Evolutionary conservation across 2,797 vertebrate genomes (phyloP), one percentile per base, ranked within the genome.

Genomic region (Takifugu ocellatus): DNA sequence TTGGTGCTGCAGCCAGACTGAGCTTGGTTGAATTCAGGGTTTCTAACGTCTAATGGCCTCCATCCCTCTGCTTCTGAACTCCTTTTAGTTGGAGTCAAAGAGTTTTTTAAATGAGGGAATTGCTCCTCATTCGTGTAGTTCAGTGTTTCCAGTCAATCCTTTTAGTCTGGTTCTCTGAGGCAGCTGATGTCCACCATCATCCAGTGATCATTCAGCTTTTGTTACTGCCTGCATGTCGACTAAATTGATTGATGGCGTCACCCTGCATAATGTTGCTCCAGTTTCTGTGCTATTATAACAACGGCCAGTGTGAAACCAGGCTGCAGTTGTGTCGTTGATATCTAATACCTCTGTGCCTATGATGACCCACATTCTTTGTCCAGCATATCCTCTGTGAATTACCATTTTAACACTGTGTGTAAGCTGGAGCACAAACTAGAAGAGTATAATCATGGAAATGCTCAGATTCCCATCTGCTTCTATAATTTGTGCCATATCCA

Each of bases 291-390:
- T 74, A 6, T 64, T 71, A 5, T 59, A 74, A 81, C 61, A 74
- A 81, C 61, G 68, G 59, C 55, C 43, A 39, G 62, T 54, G 51
- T 63, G 11, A 69, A 75, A 80, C 73, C 68, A 74, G 69, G 73
- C 67, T 46, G 47, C 48, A 8, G 33, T 49, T 60, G 51, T 67
- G 39, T 59, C 42, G 70, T 10, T 62, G 51, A 51, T 54, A 82
- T 58, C 33, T 52, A 72, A 75, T 78, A 66, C 21, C 26, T 33
- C 25, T 54, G 56, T 68, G 58, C 45, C 54, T 5, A 39, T 10
- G 48, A 50, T 81, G 68, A 74, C 54, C 54, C 75, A 51, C 70
- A 6, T n/a, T 58, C 70, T 79, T 76, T 77, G 54, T 82, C 51
- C 36, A 14, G 46, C n/a, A 7, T 21, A 21, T 46, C 44, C 44